Base-by-base conservation (phyloP, 2,797 vertebrate species). In the Acridotheres tristis region DNA sequence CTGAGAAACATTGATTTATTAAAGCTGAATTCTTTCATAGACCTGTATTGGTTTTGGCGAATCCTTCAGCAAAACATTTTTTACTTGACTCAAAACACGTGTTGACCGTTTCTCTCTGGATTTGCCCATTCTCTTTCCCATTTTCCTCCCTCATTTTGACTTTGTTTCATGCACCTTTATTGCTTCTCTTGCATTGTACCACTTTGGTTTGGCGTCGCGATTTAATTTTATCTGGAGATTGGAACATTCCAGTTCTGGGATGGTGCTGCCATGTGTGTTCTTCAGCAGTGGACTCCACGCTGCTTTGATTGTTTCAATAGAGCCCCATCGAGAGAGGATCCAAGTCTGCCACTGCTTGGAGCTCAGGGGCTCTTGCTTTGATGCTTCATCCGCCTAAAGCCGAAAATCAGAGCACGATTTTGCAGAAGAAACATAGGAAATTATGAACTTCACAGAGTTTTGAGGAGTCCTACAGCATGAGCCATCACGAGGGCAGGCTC, bases 31-130 rank as follows among this genome's bases (percentile, higher is more conserved):
- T 87, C 47, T 81, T 91, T 90, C 27, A 17, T n/a, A 72, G 74
- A 53, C 61, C 45, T 63, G 17, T 91, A 89, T 88, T 84, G 87
- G 26, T 92, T 94, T 96, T 94, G 91, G 91, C 34, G 0, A 85
- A 42, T 59, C 57, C 74, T 82, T 71, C 63, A 74, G 50, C 42
- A 77, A 92, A 94, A 85, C 9, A 36, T 68, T 80, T 94, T 89
- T 92, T 30, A 10, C 61, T 87, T 93, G 77, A 87, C 77, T 94
- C 47, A 86, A 85, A 95, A 87, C 90, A 92, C 0, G 11, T 94
- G 84, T 92, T 90, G 78, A 88, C 22, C 0, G 0, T 69, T 92
- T 82, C 1, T 0, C 32, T 87, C 59, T 89, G 81, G 55, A 74
- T 93, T 69, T 89, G 48, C 45, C 61, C 16, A 30, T 61, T 87